These are phyloP conservation scores for Drosophila sturtevanti DNA, from an alignment of 1,140 invertebrate species.

Conservation along the genomic window DNA sequence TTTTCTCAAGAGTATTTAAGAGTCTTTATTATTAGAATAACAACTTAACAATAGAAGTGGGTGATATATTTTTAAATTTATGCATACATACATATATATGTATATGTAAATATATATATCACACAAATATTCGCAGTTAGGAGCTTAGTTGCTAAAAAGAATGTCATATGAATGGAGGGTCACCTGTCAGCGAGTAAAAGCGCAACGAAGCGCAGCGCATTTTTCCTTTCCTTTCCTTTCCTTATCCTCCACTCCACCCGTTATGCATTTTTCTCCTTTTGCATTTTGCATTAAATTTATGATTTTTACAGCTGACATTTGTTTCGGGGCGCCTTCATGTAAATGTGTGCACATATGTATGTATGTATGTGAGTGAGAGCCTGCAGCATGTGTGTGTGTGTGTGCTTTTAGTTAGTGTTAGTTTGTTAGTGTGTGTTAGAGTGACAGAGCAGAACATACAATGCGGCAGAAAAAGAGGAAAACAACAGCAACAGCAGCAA, in stretches of 20 bases:
- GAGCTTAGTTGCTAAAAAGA: conserved; percentile 16
- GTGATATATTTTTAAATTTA: background rate
- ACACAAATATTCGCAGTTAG: background rate
- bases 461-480: conserved; percentile 40
- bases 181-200: conserved; percentile 75
- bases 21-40: background rate
- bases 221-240: conserved; percentile 32
- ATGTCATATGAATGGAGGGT: conserved; percentile 28
- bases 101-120: background rate
- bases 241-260: conserved; percentile 9
- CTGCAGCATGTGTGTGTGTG: conserved; percentile 54
- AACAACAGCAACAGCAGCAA: conserved; percentile 50
- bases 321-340: conserved; percentile 62
- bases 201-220: conserved; percentile 60
- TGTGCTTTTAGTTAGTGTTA: conserved; percentile 45
- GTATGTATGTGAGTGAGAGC: conserved; percentile 40
- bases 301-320: conserved; percentile 81
- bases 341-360: conserved; percentile 41
- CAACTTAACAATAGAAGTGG: background rate
- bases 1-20: background rate
- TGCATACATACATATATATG: background rate
- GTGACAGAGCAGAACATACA: conserved; percentile 63
- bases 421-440: conserved; percentile 6
- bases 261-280: conserved; percentile 48
- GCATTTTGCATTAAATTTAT: conserved; percentile 81